Evolutionary conservation across 2,113 vertebrate genomes (phyloP).

Genomic region (Leptobrachium ailaonicum): DNA sequence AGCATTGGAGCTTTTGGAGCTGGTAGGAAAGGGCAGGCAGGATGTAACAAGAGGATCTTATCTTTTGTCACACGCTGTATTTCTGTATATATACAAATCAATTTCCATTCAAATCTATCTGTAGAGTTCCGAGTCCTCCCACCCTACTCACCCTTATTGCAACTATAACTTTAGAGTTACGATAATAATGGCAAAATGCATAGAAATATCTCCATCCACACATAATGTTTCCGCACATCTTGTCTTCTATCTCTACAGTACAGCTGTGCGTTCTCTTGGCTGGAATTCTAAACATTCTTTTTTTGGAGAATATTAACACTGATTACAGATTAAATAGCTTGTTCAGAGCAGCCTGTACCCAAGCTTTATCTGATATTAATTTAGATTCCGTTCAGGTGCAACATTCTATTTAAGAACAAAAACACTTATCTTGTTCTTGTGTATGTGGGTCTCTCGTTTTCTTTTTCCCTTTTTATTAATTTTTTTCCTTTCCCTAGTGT

Average conservation of each 20-base stretch:
- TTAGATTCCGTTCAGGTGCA: slow-evolving; percentile 57
- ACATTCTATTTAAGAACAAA: slow-evolving; percentile 66
- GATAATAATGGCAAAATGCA: slow-evolving; percentile 26
- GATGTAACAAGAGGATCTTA: slow-evolving; percentile 21
- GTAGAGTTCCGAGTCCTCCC: not conserved
- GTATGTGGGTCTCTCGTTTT: slow-evolving; percentile 55
- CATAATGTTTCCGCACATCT: slow-evolving; percentile 32
- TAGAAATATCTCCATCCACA: slow-evolving; percentile 22
- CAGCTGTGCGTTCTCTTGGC: slow-evolving; percentile 37
- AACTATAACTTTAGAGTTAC: slow-evolving; percentile 27
- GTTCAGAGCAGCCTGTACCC: slow-evolving; percentile 57
- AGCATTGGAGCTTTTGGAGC: slow-evolving; percentile 5
- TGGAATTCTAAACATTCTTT: slow-evolving; percentile 35
- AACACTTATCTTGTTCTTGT: slow-evolving; percentile 66
- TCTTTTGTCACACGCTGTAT: slow-evolving; percentile 26
- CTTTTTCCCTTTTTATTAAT: slow-evolving; percentile 39
- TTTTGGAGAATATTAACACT: slow-evolving; percentile 52
- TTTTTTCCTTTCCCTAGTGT: slow-evolving; percentile 39
- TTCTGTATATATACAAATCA: slow-evolving; percentile 24
- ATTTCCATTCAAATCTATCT: slow-evolving; percentile 32
- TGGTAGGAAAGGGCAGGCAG: slow-evolving; percentile 21
- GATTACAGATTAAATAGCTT: slow-evolving; percentile 61
- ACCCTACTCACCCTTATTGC: slow-evolving; percentile 23
- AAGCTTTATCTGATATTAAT: slow-evolving; percentile 58
- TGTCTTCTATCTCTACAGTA: slow-evolving; percentile 33